These are phyloP conservation scores for Philopotamus ludificatus DNA, from an alignment of 1,140 invertebrate species.

Conservation along the genomic window DNA sequence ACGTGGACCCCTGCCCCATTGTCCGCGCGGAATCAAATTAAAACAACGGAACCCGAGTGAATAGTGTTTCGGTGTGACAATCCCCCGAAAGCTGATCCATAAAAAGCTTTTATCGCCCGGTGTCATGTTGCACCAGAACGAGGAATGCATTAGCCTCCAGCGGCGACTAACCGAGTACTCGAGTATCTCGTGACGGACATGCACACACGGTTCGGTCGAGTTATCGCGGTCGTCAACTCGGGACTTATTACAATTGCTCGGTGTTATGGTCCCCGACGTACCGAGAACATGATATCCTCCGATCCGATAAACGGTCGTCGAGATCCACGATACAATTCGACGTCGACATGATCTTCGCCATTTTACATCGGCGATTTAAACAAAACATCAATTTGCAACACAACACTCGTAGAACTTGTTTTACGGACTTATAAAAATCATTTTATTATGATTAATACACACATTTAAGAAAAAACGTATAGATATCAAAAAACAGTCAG, in stretches of 20 bases:
- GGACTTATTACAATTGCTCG: neutral
- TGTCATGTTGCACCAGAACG: neutral
- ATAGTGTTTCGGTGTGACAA: too few relatives aligned
- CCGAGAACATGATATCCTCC: neutral
- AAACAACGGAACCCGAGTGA: too few relatives aligned
- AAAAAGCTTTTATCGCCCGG: constrained; percentile 7
- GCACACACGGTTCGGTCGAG: neutral
- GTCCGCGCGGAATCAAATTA: too few relatives aligned
- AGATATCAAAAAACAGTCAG: too few relatives aligned
- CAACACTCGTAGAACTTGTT: too few relatives aligned
- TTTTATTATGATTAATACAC: too few relatives aligned
- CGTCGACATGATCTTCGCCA: neutral
- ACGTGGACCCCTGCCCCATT: too few relatives aligned
- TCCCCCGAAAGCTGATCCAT: constrained; percentile 3
- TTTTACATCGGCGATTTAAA: too few relatives aligned
- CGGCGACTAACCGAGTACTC: constrained; percentile 1
- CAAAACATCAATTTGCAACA: too few relatives aligned
- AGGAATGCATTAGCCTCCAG: constrained; percentile 7
- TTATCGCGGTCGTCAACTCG: neutral
- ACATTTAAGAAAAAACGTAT: too few relatives aligned
- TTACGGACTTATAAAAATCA: too few relatives aligned
- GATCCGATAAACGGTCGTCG: neutral
- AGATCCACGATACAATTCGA: neutral
- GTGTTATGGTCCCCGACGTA: neutral
- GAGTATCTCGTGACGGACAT: neutral